phyloP scores from a whole-genome alignment of 2,888 invertebrate genomes.

The Crepidodera aurea region DNA sequence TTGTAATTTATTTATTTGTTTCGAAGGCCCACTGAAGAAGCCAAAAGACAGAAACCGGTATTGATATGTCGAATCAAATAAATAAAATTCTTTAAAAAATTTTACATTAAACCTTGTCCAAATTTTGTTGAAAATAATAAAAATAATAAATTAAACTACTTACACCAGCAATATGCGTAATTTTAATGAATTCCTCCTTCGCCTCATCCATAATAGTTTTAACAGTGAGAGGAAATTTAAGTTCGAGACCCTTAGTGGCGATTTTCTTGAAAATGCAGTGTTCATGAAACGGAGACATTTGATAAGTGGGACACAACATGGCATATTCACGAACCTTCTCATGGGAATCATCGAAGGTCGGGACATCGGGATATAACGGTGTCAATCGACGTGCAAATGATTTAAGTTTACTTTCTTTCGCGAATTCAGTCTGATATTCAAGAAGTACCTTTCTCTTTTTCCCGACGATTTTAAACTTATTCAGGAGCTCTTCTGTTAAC shows the following conservation, averaged over 20 bases:
- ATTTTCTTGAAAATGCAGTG: constrained; percentile 68
- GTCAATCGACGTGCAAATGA: constrained; percentile 50
- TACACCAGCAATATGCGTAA: constrained; percentile 71
- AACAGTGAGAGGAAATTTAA: constrained; percentile 65
- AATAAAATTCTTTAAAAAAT: too few relatives aligned
- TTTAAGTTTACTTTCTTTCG: constrained; percentile 51
- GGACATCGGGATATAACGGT: constrained; percentile 54
- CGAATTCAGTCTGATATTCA: constrained; percentile 50
- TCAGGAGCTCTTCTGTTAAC: constrained; percentile 52
- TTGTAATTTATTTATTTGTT: too few relatives aligned
- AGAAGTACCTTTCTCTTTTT: constrained; percentile 49
- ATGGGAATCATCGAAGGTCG: constrained; percentile 50
- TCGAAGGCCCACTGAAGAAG: too few relatives aligned
- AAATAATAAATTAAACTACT: too few relatives aligned
- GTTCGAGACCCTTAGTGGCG: constrained; percentile 66
- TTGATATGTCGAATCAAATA: too few relatives aligned
- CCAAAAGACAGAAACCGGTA: too few relatives aligned
- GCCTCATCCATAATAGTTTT: constrained; percentile 66
- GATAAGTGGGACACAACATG: constrained; percentile 67
- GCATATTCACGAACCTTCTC: constrained; percentile 68
- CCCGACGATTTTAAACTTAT: constrained; percentile 50
- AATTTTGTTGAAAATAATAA: too few relatives aligned
- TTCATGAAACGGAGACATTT: constrained; percentile 70
- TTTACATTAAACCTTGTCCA: too few relatives aligned
- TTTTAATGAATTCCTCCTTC: constrained; percentile 67